These are phyloP conservation scores for Ectropis grisescens DNA, from an alignment of 1,140 invertebrate genomes.

Conservation along the genomic window DNA sequence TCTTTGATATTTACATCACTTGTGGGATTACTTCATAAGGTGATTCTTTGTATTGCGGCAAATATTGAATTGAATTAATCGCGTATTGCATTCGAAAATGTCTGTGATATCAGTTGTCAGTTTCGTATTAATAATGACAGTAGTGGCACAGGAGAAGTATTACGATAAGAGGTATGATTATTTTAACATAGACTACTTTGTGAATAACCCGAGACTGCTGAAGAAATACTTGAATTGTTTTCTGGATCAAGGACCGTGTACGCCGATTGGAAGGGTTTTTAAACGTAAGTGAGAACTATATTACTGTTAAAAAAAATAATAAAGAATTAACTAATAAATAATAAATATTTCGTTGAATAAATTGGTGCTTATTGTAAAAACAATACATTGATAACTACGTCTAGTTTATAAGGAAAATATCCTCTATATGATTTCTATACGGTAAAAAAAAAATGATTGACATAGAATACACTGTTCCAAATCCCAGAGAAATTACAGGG, in stretches of 20 bases:
- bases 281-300: constrained; percentile 71
- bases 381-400: too few species aligned
- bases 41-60: too few species aligned
- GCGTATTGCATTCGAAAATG: too few species aligned
- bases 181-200: constrained; percentile 75
- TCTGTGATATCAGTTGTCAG: constrained; percentile 4
- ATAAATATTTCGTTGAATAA: too few species aligned
- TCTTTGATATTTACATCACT: constrained; percentile 12
- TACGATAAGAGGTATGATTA: constrained; percentile 66
- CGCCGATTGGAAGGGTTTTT: constrained; percentile 76
- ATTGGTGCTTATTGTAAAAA: too few species aligned
- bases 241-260: constrained; percentile 75
- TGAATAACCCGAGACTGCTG: constrained; percentile 75
- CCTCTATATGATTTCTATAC: too few species aligned
- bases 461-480: too few species aligned
- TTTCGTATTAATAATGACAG: constrained; percentile 5
- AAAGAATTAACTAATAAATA: too few species aligned
- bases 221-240: constrained; percentile 77
- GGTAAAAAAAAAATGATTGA: too few species aligned
- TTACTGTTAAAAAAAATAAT: neutral
- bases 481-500: too few species aligned
- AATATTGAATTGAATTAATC: too few species aligned
- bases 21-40: constrained; percentile 8
- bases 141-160: constrained; percentile 17
- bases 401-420: too few species aligned